A percentile compares a stretch with the other conserved stretches of the same genome.
These are phyloP conservation scores for Orthonychiurus folsomi DNA, from an alignment of 2,888 invertebrate genomes.

Conservation along the genomic window DNA sequence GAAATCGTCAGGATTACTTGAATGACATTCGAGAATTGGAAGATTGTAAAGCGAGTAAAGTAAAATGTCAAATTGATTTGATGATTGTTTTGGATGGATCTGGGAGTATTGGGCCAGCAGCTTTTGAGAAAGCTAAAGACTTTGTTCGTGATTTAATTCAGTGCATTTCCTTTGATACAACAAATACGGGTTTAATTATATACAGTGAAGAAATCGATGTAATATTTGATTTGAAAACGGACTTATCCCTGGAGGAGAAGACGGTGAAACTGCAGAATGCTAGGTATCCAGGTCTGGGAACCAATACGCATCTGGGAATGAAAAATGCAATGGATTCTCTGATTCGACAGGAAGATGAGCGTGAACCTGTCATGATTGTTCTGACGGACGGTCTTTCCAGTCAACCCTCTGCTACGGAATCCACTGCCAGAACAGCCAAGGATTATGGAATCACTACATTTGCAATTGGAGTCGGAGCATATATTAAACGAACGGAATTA, in stretches of 20 bases:
- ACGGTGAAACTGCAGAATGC: not conserved
- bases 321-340: conserved; percentile 11
- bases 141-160: conserved; percentile 21
- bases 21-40: conserved; percentile 2
- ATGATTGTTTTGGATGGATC: conserved; percentile 29
- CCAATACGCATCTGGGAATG: conserved; percentile 19
- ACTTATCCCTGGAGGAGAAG: conserved; percentile 8
- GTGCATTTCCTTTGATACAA: conserved; percentile 18
- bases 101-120: conserved; percentile 17
- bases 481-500: conserved; percentile 16
- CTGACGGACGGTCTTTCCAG: conserved; percentile 24
- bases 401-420: not conserved
- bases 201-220: conserved; percentile 1
- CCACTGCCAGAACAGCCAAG: not conserved
- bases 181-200: conserved; percentile 19
- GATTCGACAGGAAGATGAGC: not conserved
- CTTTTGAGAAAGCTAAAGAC: conserved; percentile 16
- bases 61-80: conserved; percentile 21
- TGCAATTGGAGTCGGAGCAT: conserved; percentile 23
- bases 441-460: conserved; percentile 16
- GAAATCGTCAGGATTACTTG: conserved; percentile 7
- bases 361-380: conserved; percentile 13
- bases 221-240: conserved; percentile 18
- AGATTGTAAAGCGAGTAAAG: conserved; percentile 17
- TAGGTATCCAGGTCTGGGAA: conserved; percentile 12